Evolutionary conservation across 2,888 invertebrate genomes (phyloP), one percentile per base, ranked within the genome.

Genomic region (Dugesia japonica): DNA sequence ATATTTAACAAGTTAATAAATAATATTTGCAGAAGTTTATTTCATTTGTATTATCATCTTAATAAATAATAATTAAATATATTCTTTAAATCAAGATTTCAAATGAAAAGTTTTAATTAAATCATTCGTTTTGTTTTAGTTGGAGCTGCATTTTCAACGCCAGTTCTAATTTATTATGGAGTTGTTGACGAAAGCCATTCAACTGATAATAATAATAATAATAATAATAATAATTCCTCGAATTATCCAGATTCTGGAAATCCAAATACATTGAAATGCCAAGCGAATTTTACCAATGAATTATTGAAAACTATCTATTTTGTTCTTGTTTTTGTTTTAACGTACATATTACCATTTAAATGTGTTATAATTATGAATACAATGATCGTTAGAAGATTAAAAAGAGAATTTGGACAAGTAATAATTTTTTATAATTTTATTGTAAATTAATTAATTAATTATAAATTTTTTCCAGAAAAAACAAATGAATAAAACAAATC

Each of bases 361-460:
- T 75, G 75, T 42, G 56, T 75, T 9, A 42, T 75, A 4, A 75
- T 75, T 23, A 75, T 75, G 75, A 75, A 75, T 23, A 56, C 75
- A 20, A 42, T 75, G 33, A 75, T 75, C 23, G 75, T 75, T 13
- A 26, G 56, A 23, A 75, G 71, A 42, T 23, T 75, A n/a, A 75
- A 75, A 38, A 75, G 71, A 56, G 75, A 75, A 28, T 42, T 75
- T 23, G 71, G 75, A 26, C 23, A 56, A 56, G 56, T 56, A 4
- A 20, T 31, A 7, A 7, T 31, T 31, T 7, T 7, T 31, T 7
- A 31, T 7, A 31, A 4, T 31, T 31, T 31, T 31, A 31, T 31
- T 7, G 13, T 31, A n/a, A n/a, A n/a, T n/a, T n/a, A n/a, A n/a
- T 31, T 31, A 31, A 7, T 31, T 31, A 31, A 7, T 31, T 23